phyloP scores from a whole-genome alignment of 1,140 invertebrate species.

The Eupristina koningsbergeri region DNA sequence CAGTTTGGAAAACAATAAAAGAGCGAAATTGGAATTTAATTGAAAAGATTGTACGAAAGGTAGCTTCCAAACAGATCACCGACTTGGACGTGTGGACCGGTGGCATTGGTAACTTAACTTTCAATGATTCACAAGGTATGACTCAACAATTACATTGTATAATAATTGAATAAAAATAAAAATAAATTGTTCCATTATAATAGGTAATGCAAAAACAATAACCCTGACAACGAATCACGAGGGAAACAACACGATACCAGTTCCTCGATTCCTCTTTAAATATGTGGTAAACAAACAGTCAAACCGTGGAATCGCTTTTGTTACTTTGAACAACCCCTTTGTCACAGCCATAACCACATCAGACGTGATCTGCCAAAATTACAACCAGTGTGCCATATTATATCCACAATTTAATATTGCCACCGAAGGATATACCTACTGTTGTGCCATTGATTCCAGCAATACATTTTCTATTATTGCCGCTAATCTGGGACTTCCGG shows the following conservation, averaged over 20 bases:
- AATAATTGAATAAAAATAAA: no score
- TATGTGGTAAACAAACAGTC: constrained; percentile 73
- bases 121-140: constrained; percentile 14
- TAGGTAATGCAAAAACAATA: not conserved
- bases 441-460: constrained; percentile 53
- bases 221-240: constrained; percentile 55
- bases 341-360: constrained; percentile 59
- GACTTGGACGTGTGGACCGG: constrained; percentile 74
- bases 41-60: constrained; percentile 69
- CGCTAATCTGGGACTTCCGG: constrained; percentile 36
- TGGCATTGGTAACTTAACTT: not conserved
- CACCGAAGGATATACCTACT: constrained; percentile 50
- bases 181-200: no score
- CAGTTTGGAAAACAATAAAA: constrained; percentile 78
- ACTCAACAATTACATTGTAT: not conserved
- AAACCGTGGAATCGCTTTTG: constrained; percentile 74
- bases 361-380: constrained; percentile 11
- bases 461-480: constrained; percentile 39
- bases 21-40: constrained; percentile 77
- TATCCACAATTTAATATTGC: constrained; percentile 37
- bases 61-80: constrained; percentile 51
- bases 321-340: constrained; percentile 78
- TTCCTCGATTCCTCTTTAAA: constrained; percentile 77
- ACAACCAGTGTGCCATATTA: not conserved
- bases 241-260: constrained; percentile 70